phyloP scores from a whole-genome alignment of 1,140 invertebrate genomes.

The Papilio glaucus region DNA sequence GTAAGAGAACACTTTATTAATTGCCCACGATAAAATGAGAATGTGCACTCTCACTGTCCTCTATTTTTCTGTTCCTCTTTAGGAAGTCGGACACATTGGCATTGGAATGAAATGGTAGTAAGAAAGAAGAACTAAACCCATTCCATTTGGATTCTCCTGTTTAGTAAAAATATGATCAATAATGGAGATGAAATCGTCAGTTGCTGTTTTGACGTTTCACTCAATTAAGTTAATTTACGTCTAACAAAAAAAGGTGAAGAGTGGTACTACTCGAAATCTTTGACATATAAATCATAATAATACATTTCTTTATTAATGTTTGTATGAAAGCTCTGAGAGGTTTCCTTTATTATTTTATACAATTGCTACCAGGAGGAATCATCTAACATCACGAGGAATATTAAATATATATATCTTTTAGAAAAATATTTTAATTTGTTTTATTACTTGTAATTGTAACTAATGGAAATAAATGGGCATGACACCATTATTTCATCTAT shows the following conservation, averaged over 20 bases:
- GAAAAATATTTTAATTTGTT: not conserved
- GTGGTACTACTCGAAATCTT: too few species aligned
- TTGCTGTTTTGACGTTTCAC: slow-evolving; percentile 5
- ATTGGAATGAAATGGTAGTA: slow-evolving; percentile 2
- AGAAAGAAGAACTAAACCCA: not conserved
- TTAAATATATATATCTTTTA: not conserved
- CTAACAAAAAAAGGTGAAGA: not conserved
- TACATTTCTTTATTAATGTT: not conserved
- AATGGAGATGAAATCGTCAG: not conserved
- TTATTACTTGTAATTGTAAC: not conserved
- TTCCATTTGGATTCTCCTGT: not conserved
- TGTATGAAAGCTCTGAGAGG: not conserved
- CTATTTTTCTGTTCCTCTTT: slow-evolving; percentile 15
- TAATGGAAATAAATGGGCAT: slow-evolving; percentile 6
- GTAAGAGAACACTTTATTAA: not conserved
- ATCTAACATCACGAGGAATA: not conserved
- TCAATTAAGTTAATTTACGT: not conserved
- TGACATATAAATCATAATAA: too few species aligned
- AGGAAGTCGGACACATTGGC: slow-evolving; percentile 12
- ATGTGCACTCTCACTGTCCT: slow-evolving; percentile 7
- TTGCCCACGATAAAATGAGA: not conserved
- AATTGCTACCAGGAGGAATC: not conserved
- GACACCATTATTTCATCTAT: not conserved
- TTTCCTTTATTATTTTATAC: not conserved
- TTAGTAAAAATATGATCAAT: not conserved